A percentile compares a stretch with the other conserved stretches of the same genome.
Evolutionary conservation across 2,888 invertebrate genomes (phyloP).

Genomic region (Cistogaster globosa): DNA sequence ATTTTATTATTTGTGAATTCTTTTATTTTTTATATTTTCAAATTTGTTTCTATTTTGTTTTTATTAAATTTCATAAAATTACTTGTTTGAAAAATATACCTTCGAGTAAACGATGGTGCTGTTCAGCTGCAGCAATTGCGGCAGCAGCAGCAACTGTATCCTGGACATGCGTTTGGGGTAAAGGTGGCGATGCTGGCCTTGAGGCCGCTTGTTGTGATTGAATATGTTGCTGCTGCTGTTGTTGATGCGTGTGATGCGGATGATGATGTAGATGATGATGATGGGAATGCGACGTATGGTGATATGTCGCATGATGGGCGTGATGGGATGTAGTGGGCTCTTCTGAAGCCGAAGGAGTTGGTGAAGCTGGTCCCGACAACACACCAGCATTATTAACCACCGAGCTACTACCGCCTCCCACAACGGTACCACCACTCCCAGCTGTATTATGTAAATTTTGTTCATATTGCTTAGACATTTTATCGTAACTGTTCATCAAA

Average conservation of each 20-base stretch:
- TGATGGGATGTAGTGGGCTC: conserved; percentile 75
- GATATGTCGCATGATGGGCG: conserved; percentile 72
- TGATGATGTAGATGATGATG: conserved; percentile 73
- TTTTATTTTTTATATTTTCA: conserved; percentile 24
- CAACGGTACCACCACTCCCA: conserved; percentile 69
- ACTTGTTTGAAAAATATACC: conserved; percentile 79
- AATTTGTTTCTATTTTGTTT: conserved; percentile 64
- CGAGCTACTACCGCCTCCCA: conserved; percentile 67
- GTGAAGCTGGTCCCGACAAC: conserved; percentile 79
- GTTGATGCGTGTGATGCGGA: conserved; percentile 72
- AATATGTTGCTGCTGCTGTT: conserved; percentile 75
- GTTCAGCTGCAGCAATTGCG: conserved; percentile 79
- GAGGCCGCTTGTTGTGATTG: conserved; percentile 72
- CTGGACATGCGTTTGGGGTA: conserved; percentile 73
- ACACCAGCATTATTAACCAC: conserved; percentile 70
- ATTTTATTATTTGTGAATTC: conserved; percentile 71
- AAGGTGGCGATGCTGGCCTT: conserved; percentile 71
- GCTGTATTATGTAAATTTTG: conserved; percentile 76
- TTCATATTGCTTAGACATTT: conserved; percentile 81
- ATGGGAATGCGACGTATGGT: conserved; percentile 71
- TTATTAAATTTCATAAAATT: conserved; percentile 63
- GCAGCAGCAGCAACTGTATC: conserved; percentile 78
- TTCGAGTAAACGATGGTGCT: conserved; percentile 83
- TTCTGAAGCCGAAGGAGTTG: conserved; percentile 79
- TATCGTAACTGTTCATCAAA: conserved; percentile 82